Conservation (phyloP, 2,888 invertebrate genomes). For the Galeopsomyia nigrocyanea region DNA sequence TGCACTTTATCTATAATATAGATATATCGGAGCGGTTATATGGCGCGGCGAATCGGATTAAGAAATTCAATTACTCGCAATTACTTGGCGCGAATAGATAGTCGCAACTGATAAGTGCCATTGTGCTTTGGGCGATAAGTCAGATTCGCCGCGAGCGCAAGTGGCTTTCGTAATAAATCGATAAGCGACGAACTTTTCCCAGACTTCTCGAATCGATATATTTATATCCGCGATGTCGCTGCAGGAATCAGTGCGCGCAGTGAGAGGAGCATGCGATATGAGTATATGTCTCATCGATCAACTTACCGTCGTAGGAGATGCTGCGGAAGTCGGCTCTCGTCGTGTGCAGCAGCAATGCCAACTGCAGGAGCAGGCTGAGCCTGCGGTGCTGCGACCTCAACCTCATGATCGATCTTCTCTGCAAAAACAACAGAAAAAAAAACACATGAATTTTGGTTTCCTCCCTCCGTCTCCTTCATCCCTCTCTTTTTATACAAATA, state of each 20-base stretch:
- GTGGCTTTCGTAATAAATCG: neutral
- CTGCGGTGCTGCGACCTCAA: slow-evolving; percentile 19
- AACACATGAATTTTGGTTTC: slow-evolving; percentile 5
- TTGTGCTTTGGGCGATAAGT: neutral
- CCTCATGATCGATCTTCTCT: slow-evolving; percentile 41
- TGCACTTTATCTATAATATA: too few species aligned
- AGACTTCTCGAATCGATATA: neutral
- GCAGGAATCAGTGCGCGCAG: too few species aligned
- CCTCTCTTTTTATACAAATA: neutral
- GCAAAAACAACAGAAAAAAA: slow-evolving; percentile 13
- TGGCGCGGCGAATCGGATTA: neutral
- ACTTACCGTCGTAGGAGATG: slow-evolving; percentile 63
- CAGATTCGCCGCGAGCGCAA: neutral
- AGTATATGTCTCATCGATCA: neutral
- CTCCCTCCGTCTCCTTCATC: neutral
- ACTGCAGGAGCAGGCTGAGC: slow-evolving; percentile 1
- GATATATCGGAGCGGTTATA: neutral
- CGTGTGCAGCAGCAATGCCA: slow-evolving; percentile 49
- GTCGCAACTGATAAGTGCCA: neutral
- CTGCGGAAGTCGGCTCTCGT: slow-evolving; percentile 61
- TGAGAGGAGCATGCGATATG: too few species aligned
- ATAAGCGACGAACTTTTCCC: neutral
- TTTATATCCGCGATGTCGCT: too few species aligned
- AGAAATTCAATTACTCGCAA: slow-evolving; percentile 1
- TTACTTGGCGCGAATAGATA: neutral